These are phyloP conservation scores for Neoniphon sammara DNA, from an alignment of 2,797 vertebrate genomes.

Conservation along the genomic window DNA sequence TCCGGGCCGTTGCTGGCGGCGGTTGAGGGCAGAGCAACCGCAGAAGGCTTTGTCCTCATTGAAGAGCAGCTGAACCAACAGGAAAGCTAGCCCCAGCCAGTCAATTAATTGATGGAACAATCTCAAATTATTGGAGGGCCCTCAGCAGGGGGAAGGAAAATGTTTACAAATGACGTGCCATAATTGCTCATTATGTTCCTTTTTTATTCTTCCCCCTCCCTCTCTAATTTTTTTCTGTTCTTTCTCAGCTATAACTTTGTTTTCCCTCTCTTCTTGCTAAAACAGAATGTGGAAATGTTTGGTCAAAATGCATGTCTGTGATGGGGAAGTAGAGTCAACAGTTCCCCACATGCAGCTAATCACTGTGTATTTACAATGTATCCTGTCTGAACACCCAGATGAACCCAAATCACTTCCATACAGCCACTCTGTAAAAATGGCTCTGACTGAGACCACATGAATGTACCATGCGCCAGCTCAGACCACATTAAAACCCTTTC, in stretches of 20 bases:
- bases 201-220: neutral
- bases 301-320: constrained; percentile 49
- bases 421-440: constrained; percentile 58
- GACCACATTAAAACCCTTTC: constrained; percentile 72
- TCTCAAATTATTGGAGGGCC: constrained; percentile 71
- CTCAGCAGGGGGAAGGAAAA: constrained; percentile 68
- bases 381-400: constrained; percentile 80
- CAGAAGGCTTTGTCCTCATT: constrained; percentile 69
- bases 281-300: constrained; percentile 66
- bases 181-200: constrained; percentile 57
- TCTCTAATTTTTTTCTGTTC: constrained; percentile 13
- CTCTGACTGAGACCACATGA: constrained; percentile 72
- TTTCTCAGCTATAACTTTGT: constrained; percentile 33
- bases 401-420: constrained; percentile 80
- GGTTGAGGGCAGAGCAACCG: constrained; percentile 60
- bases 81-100: constrained; percentile 69
- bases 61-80: constrained; percentile 83
- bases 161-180: constrained; percentile 71
- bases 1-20: constrained; percentile 56
- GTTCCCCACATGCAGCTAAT: constrained; percentile 76
- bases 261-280: constrained; percentile 67
- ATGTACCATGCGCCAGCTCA: constrained; percentile 46
- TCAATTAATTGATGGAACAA: constrained; percentile 78
- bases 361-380: constrained; percentile 74
- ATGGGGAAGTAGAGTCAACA: constrained; percentile 55